These are phyloP conservation scores for Cariama cristata DNA, from an alignment of 2,113 vertebrate species.

Conservation along the genomic window DNA sequence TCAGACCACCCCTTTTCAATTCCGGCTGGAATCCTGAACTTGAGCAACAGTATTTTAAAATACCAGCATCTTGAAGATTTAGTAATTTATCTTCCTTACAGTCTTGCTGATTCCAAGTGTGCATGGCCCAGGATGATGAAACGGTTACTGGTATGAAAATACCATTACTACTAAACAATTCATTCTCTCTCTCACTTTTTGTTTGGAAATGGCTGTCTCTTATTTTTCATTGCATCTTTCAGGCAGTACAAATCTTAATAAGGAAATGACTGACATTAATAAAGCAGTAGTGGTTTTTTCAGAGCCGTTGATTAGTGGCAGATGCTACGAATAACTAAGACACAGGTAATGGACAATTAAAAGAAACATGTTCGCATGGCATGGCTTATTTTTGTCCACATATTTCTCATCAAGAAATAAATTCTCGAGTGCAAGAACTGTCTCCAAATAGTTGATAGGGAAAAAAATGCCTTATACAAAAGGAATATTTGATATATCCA, in stretches of 20 bases:
- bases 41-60: background rate
- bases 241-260: background rate
- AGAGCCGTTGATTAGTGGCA: background rate
- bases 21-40: background rate
- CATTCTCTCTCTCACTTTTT: background rate
- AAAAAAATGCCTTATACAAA: background rate
- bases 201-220: background rate
- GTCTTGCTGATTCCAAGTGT: background rate
- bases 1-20: background rate
- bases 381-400: background rate
- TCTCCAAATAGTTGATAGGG: background rate
- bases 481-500: background rate
- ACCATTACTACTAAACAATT: background rate
- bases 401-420: background rate
- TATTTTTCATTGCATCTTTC: background rate
- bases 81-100: background rate
- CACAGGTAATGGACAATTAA: background rate
- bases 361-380: background rate
- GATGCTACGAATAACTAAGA: background rate
- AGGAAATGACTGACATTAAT: constrained; percentile 3
- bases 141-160: background rate
- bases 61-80: background rate
- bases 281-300: background rate
- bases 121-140: background rate
- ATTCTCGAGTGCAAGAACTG: background rate